phyloP scores from a whole-genome alignment of 1,140 invertebrate species.

The Leptopilina boulardi region DNA sequence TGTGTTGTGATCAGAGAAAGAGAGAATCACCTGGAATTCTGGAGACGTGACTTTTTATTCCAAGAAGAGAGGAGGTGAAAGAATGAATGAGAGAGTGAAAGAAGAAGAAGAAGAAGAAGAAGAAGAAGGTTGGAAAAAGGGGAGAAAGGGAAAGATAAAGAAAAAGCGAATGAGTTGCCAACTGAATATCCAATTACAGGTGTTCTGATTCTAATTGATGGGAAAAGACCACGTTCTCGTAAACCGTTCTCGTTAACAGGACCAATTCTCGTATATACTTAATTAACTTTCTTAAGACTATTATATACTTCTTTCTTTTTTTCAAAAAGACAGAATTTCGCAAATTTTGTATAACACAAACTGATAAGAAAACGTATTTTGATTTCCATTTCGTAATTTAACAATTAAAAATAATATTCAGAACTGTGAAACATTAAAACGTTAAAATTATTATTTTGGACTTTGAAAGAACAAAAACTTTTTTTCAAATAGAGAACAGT shows the following conservation, averaged over 20 bases:
- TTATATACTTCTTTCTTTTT: background rate
- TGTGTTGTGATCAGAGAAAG: slow-evolving; percentile 33
- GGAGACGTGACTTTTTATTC: slow-evolving; percentile 56
- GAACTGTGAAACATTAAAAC: too few relatives aligned
- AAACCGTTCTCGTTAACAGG: slow-evolving; percentile 10
- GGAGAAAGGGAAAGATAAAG: slow-evolving; percentile 26
- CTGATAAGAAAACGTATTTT: too few relatives aligned
- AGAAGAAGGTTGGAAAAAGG: slow-evolving; percentile 45
- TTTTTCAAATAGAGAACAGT: background rate
- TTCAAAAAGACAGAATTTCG: background rate
- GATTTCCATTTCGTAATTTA: too few relatives aligned
- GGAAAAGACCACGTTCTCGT: background rate
- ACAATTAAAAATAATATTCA: too few relatives aligned
- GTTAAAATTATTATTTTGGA: too few relatives aligned
- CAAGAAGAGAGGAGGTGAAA: slow-evolving; percentile 5
- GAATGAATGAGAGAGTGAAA: slow-evolving; percentile 47
- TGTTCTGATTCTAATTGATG: slow-evolving; percentile 41
- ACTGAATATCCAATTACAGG: slow-evolving; percentile 41
- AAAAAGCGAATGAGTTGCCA: slow-evolving; percentile 35
- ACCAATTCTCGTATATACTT: background rate
- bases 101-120: slow-evolving; percentile 37
- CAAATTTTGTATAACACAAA: background rate
- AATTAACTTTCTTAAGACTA: slow-evolving; percentile 4
- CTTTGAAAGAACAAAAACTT: too few relatives aligned
- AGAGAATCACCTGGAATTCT: slow-evolving; percentile 57